Percentiles rank a stretch among this genome's conserved stretches.
These are phyloP conservation scores for Torymus auratus DNA, from an alignment of 2,888 invertebrate genomes.

Conservation along the genomic window DNA sequence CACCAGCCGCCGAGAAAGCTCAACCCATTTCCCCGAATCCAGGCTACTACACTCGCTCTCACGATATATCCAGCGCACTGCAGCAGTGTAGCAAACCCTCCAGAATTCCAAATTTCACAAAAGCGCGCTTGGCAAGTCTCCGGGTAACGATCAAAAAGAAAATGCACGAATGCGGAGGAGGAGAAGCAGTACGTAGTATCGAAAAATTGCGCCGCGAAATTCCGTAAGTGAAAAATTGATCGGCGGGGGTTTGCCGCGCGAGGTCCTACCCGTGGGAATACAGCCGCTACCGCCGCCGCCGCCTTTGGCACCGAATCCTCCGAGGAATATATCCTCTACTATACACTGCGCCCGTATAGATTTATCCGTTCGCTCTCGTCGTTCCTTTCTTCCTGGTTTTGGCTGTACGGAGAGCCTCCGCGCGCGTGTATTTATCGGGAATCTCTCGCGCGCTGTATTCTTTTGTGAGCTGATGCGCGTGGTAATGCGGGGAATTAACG, in stretches of 20 bases:
- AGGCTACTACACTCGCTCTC: too few relatives aligned
- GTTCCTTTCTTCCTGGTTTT: conserved; percentile 1
- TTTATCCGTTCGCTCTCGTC: conserved; percentile 22
- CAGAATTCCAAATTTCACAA: neutral
- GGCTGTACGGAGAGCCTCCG: too few relatives aligned
- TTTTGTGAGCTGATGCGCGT: too few relatives aligned
- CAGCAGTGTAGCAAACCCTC: neutral
- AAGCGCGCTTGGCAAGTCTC: neutral
- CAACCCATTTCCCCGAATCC: too few relatives aligned
- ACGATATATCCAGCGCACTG: too few relatives aligned
- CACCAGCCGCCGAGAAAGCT: too few relatives aligned
- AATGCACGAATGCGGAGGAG: neutral
- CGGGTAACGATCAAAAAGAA: neutral
- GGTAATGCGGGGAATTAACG: too few relatives aligned
- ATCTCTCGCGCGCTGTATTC: too few relatives aligned
- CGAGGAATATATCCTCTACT: neutral
- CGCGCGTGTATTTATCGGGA: too few relatives aligned
- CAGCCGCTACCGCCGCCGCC: neutral
- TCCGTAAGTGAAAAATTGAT: conserved; percentile 69
- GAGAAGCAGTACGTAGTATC: conserved; percentile 14
- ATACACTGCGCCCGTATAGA: conserved; percentile 11
- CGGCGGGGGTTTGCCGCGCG: conserved; percentile 56
- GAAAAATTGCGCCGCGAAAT: conserved; percentile 62
- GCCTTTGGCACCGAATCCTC: conserved; percentile 19
- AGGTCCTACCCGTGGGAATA: conserved; percentile 57